Percentiles rank a stretch among this genome's conserved stretches.
These are phyloP conservation scores for Origma solitaria DNA, from an alignment of 2,113 vertebrate species.

Conservation along the genomic window DNA sequence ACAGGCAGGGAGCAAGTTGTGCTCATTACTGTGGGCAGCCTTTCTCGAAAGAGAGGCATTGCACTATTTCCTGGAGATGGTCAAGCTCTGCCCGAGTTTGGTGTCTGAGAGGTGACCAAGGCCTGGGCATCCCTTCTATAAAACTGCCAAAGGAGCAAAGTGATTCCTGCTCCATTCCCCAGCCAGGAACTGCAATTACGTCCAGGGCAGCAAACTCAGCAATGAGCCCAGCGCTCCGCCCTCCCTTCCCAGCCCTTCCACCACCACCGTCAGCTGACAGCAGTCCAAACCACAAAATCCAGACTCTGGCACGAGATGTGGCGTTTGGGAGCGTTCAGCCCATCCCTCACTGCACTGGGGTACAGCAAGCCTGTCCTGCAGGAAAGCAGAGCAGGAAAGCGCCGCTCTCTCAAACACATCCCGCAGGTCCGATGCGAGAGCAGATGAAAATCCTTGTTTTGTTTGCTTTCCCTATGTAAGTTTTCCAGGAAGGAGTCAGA, in stretches of 20 bases:
- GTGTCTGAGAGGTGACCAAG: neutral
- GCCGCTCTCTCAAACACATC: neutral
- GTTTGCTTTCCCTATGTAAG: constrained; percentile 14
- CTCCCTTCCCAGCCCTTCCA: neutral
- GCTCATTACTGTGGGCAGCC: neutral
- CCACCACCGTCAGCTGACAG: neutral
- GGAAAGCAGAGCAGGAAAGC: neutral
- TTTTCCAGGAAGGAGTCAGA: constrained; percentile 68
- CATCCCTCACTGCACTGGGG: neutral
- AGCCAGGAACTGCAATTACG: neutral
- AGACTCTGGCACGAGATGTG: neutral
- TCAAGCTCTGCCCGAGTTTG: neutral
- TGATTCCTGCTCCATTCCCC: neutral
- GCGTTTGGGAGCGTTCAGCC: neutral
- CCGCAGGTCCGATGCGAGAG: neutral
- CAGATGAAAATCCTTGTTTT: neutral
- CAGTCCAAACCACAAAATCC: neutral
- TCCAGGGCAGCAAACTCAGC: neutral
- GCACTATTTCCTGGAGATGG: neutral
- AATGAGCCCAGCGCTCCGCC: rapidly evolving
- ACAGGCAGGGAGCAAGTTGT: neutral
- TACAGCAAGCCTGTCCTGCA: neutral
- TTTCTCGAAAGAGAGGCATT: neutral
- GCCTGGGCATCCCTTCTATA: neutral
- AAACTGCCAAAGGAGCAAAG: neutral